A percentile compares a stretch with the other conserved stretches of the same genome.
phyloP scores from a whole-genome alignment of 2,797 vertebrate species.

The Stomatorhinus walkeri region DNA sequence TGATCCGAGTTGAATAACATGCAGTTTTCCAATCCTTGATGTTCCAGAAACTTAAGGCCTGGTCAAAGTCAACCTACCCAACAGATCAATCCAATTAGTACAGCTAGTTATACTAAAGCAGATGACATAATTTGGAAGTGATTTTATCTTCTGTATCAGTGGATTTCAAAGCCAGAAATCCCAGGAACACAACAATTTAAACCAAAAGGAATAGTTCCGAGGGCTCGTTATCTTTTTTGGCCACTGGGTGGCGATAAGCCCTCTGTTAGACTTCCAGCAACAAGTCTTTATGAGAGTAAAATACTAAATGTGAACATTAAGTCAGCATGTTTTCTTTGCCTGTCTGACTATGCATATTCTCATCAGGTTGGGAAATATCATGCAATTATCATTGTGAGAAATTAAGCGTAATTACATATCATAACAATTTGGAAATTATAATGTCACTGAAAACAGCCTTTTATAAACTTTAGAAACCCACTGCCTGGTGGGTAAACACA shows the following conservation, averaged over 20 bases:
- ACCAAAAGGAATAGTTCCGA: not conserved
- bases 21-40: not conserved
- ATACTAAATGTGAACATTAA: not conserved
- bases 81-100: not conserved
- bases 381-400: not conserved
- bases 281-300: not conserved
- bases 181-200: not conserved
- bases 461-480: not conserved
- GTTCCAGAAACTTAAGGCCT: not conserved
- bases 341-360: not conserved
- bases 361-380: not conserved
- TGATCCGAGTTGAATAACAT: not conserved
- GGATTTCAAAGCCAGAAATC: not conserved
- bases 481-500: not conserved
- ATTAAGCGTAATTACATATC: not conserved
- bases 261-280: not conserved
- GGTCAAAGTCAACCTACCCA: not conserved
- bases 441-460: not conserved
- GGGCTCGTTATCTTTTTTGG: not conserved
- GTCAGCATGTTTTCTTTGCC: not conserved
- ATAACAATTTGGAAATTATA: not conserved
- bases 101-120: not conserved
- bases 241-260: not conserved
- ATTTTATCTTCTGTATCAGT: not conserved
- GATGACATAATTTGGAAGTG: not conserved